A percentile compares a stretch with the other conserved stretches of the same genome.
phyloP scores from a whole-genome alignment of 2,888 invertebrate genomes.

The Cheilosia vernalis region DNA sequence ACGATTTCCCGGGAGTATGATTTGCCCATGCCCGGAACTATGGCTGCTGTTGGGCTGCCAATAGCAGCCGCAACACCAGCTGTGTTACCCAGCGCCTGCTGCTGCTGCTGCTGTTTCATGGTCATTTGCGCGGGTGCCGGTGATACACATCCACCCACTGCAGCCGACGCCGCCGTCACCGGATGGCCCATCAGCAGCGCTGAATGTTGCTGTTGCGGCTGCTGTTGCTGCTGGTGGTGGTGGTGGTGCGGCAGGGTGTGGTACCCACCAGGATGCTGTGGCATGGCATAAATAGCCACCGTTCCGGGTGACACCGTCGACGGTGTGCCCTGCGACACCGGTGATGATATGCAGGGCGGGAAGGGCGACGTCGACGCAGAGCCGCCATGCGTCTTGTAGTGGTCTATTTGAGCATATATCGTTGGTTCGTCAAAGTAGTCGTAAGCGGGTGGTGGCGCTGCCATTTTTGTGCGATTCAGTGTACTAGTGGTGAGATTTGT shows the following conservation, averaged over 20 bases:
- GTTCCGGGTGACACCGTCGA: constrained; percentile 82
- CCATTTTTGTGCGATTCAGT: constrained; percentile 80
- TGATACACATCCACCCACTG: constrained; percentile 78
- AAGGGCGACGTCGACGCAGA: constrained; percentile 81
- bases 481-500: constrained; percentile 79
- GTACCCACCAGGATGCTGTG: constrained; percentile 82
- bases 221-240: constrained; percentile 79
- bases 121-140: constrained; percentile 58
- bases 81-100: constrained; percentile 76
- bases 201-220: constrained; percentile 77
- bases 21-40: constrained; percentile 82
- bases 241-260: constrained; percentile 83
- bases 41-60: constrained; percentile 81
- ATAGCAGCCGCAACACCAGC: constrained; percentile 78
- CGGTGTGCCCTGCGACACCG: constrained; percentile 82
- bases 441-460: constrained; percentile 81
- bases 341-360: constrained; percentile 84
- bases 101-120: constrained; percentile 67
- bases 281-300: constrained; percentile 82
- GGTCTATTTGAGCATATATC: constrained; percentile 90
- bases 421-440: constrained; percentile 87
- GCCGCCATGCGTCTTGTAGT: constrained; percentile 84
- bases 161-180: constrained; percentile 77
- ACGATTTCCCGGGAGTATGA: constrained; percentile 86
- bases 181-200: constrained; percentile 80